Base-by-base conservation (phyloP, 2,888 invertebrate genomes). In the Eupithecia dodoneata region DNA sequence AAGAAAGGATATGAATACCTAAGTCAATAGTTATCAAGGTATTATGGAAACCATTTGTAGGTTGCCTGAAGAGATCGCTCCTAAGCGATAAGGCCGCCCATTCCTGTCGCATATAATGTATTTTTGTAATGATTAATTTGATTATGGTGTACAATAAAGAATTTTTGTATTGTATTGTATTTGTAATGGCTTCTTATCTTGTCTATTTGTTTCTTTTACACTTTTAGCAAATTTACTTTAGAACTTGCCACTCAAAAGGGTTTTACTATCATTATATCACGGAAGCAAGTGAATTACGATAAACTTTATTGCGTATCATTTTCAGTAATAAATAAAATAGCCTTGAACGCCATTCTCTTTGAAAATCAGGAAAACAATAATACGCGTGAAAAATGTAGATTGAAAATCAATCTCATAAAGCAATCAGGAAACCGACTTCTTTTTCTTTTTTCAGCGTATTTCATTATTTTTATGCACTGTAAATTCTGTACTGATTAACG, bases 351-450 rank as follows among this genome's bases (percentile, higher is more conserved):
- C 69, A 5, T 45, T 69, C 69, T 18, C 45, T 42, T 45, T 45
- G 18, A 70, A 49, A 47, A 47, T 47, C n/a, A 18, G 49, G 45
- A 13, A 70, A 70, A 45, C 45, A 45, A 47, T 70, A 12, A 47
- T 9, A 30, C 30, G 47, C 70, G 70, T 70, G 70, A 70, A 12
- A 69, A 18, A 70, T 47, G 5, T 18, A 70, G 47, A 70, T 47
- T 70, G 45, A 70, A 70, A 45, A 44, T 10, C n/a, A 12, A n/a
- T 69, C 45, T 69, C 41, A 10, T 47, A 44, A 7, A 47, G 47
- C 47, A 47, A 70, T 47, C n/a, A 70, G 70, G 70, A 70, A 30
- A 47, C 12, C 47, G 42, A 10, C 5, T 30, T 47, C 12, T 18
- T 69, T 42, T n/a, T n/a, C 44, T 9, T 67, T 67, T 67, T 67